Evolutionary conservation across 1,140 invertebrate genomes (phyloP).

Genomic region (Diorhabda carinulata): DNA sequence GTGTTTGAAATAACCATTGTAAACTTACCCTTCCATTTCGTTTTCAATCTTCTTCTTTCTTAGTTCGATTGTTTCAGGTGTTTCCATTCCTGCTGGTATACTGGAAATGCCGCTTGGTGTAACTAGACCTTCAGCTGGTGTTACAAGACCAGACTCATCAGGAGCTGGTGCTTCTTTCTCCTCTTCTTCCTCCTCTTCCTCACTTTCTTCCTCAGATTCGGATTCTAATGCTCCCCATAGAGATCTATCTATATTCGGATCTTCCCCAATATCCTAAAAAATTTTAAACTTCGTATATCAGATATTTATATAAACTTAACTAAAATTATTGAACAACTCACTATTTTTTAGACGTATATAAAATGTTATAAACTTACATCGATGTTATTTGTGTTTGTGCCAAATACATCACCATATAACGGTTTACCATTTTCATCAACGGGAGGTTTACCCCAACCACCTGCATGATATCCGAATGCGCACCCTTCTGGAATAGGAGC

Average conservation of each 20-base stretch:
- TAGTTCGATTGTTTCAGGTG: conserved; percentile 96
- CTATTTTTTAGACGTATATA: neutral
- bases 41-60: conserved; percentile 95
- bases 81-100: conserved; percentile 93
- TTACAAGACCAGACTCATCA: conserved; percentile 65
- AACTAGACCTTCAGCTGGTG: conserved; percentile 81
- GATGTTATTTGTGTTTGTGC: conserved; percentile 60
- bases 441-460: conserved; percentile 99
- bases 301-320: neutral
- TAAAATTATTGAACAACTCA: neutral
- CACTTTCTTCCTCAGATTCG: conserved; percentile 88
- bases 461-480: conserved; percentile 98
- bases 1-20: neutral
- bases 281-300: neutral
- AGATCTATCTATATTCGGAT: conserved; percentile 87
- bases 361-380: conserved; percentile 52
- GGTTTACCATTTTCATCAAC: conserved; percentile 98
- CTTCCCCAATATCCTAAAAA: conserved; percentile 64
- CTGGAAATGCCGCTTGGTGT: conserved; percentile 95
- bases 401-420: conserved; percentile 98
- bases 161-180: conserved; percentile 56
- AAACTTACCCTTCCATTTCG: conserved; percentile 86
- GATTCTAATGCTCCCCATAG: conserved; percentile 97
- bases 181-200: conserved; percentile 81
- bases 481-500: conserved; percentile 94